Conservation (phyloP, 2,113 vertebrate species). For the Piaya cayana region DNA sequence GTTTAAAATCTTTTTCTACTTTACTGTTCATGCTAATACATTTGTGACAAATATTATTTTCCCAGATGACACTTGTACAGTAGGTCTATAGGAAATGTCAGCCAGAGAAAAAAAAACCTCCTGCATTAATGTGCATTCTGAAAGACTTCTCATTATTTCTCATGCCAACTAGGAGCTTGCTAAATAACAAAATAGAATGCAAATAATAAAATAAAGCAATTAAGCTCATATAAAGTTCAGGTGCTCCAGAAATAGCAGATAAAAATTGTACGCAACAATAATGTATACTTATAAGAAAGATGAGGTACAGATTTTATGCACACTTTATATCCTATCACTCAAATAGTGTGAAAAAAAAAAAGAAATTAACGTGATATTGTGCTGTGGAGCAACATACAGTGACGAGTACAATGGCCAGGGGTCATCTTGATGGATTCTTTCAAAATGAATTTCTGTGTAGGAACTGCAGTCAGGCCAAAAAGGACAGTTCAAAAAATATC, state of each 20-base stretch:
- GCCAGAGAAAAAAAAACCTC: constrained; percentile 23
- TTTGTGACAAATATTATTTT: constrained; percentile 61
- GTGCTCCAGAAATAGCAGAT: constrained; percentile 36
- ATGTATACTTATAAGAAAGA: constrained; percentile 10
- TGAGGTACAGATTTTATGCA: constrained; percentile 36
- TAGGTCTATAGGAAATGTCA: constrained; percentile 66
- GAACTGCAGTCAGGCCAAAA: neutral
- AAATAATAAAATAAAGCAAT: constrained; percentile 62
- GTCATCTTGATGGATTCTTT: neutral
- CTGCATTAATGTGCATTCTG: constrained; percentile 59
- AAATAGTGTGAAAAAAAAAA: neutral
- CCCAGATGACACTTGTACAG: constrained; percentile 51
- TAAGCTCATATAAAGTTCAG: constrained; percentile 51
- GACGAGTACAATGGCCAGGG: neutral
- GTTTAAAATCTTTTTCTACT: constrained; percentile 37
- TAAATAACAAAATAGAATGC: constrained; percentile 49
- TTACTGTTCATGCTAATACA: constrained; percentile 39
- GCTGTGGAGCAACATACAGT: neutral
- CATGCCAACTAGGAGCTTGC: constrained; percentile 42
- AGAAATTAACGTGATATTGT: neutral
- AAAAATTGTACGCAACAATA: constrained; percentile 35
- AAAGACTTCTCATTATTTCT: constrained; percentile 71
- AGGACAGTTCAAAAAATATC: neutral
- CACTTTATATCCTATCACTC: neutral
- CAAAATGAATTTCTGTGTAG: neutral